Evolutionary conservation across 2,797 vertebrate genomes (phyloP), one percentile per base, ranked within the genome.

Genomic region (Hypotaenidia philippensis): DNA sequence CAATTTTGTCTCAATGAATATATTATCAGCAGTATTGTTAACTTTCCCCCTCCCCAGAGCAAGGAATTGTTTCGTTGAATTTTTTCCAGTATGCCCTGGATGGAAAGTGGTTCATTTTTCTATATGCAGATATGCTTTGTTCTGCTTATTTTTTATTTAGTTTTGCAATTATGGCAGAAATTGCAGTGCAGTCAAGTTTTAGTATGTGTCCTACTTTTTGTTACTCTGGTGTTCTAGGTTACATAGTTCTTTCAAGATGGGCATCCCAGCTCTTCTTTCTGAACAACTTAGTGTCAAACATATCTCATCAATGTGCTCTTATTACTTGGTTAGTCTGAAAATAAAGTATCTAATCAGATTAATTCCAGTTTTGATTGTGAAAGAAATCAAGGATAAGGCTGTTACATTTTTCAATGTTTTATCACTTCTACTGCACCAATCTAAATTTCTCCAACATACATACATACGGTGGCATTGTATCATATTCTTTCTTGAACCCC

Each of bases 1-100:
- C 72, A 83, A 10, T 91, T 96, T 96, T 93, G 71, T 82, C 95
- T 96, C 68, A 85, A 34, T 79, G 38, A 95, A 90, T 96, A 57
- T 68, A 63, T 95, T 92, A 91, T 87, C 69, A 90, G 40, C 41
- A 90, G 18, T 59, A 40, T 89, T 96, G 88, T 81, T 93, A 87
- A 94, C 64, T 57, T 71, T 47, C 40, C 13, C 45, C 55, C 59
- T 47, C 50, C 29, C 91, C 41, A 83, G 40, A 91, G 63, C 74
- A 89, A 52, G 41, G 34, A 81, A 71, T 2, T 80, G 44, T 68
- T 89, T 69, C 38, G 9, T 55, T 90, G 56, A 92, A 90, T 77
- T 91, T 85, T 87, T 85, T 91, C 7, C 71, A 85, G 49, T 47
- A 19, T 47, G 74, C 27, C 44, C 5, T 52, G 44, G 14, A 31